Percentiles rank a stretch among this genome's conserved stretches.
Conservation (phyloP, 2,888 invertebrate species). For the Campoplex capitator region DNA sequence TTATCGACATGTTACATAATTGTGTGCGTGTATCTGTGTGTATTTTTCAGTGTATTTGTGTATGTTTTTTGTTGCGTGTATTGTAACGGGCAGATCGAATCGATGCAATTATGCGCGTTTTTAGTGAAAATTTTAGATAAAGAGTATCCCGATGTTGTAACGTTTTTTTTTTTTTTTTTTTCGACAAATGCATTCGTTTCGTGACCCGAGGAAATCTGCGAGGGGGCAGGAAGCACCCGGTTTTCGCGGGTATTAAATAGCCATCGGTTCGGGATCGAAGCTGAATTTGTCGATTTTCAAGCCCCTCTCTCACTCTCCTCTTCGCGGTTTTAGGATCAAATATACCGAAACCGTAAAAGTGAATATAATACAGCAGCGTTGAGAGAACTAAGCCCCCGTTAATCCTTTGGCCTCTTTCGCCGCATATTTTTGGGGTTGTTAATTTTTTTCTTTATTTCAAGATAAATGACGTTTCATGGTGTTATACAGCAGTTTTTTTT, state of each 20-base stretch:
- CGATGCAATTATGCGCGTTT: slow-evolving; percentile 1
- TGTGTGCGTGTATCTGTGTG: slow-evolving; percentile 43
- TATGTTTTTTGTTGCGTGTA: not conserved
- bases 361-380: slow-evolving; percentile 5
- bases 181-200: not conserved
- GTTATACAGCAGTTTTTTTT: not conserved
- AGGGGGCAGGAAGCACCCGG: not conserved
- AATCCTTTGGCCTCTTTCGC: not conserved
- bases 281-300: slow-evolving; percentile 31
- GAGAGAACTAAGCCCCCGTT: not conserved
- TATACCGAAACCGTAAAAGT: not conserved
- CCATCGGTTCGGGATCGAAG: slow-evolving; percentile 3
- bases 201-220: not conserved
- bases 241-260: slow-evolving; percentile 34
- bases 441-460: not conserved
- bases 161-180: not conserved
- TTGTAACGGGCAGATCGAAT: slow-evolving; percentile 17
- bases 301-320: too few relatives aligned
- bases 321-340: not conserved
- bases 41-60: slow-evolving; percentile 24
- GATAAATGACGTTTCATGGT: not conserved
- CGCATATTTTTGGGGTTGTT: not conserved
- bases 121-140: slow-evolving; percentile 42
- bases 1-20: slow-evolving; percentile 2
- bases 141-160: slow-evolving; percentile 24